Percentiles rank a stretch among this genome's conserved stretches.
These are phyloP conservation scores for Micromesistius poutassou DNA, from an alignment of 2,797 vertebrate genomes.

Conservation along the genomic window DNA sequence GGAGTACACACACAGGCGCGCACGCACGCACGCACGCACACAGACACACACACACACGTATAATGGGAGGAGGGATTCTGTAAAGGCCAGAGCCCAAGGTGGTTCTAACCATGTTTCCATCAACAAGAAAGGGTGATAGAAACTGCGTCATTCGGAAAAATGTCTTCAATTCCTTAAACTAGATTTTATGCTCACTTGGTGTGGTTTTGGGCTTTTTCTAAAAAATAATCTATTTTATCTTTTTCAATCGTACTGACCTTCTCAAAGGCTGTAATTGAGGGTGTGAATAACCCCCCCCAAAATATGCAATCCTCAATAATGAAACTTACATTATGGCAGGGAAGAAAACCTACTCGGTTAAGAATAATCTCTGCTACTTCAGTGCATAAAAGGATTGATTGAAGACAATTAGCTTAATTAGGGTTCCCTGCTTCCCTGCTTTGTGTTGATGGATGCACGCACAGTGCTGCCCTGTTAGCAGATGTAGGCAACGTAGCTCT, in stretches of 20 bases:
- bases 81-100: conserved; percentile 42
- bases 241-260: neutral
- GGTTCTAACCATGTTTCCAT: conserved; percentile 4
- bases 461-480: neutral
- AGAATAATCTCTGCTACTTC: neutral
- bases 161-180: too few relatives aligned
- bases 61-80: conserved; percentile 47
- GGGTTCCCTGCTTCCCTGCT: neutral
- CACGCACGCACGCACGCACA: conserved; percentile 4
- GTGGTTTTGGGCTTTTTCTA: neutral
- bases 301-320: neutral
- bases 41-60: neutral
- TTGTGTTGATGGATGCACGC: neutral
- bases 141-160: too few relatives aligned
- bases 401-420: conserved; percentile 10
- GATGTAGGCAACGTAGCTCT: neutral
- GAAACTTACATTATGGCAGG: neutral
- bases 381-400: neutral
- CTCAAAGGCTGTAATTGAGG: neutral
- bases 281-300: neutral
- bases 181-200: too few relatives aligned
- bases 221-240: neutral
- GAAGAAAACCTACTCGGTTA: neutral
- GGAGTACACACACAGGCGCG: neutral
- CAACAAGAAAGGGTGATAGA: too few relatives aligned